Conservation (phyloP, 2,888 invertebrate species). For the Autographa gamma region DNA sequence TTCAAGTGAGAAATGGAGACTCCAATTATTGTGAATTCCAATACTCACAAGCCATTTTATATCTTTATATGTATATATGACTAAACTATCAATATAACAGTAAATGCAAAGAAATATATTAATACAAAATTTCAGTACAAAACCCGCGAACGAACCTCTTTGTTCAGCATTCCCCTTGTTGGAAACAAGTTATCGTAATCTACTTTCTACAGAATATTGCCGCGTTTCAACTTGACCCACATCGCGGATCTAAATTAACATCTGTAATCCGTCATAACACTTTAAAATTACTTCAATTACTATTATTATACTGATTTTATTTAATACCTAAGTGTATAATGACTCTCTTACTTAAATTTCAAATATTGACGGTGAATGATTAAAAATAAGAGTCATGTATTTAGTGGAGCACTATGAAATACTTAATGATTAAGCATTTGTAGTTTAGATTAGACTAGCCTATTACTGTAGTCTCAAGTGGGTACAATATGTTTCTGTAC, state of each 20-base stretch:
- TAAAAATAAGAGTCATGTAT: too few relatives aligned
- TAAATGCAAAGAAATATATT: too few relatives aligned
- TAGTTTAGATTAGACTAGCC: too few relatives aligned
- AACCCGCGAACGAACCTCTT: constrained; percentile 7
- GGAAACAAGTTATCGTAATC: constrained; percentile 57
- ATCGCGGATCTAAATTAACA: constrained; percentile 54
- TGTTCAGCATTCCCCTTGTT: constrained; percentile 37
- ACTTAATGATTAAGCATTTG: too few relatives aligned
- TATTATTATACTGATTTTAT: constrained; percentile 35
- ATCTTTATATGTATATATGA: too few relatives aligned
- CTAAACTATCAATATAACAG: too few relatives aligned
- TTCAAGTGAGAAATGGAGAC: too few relatives aligned
- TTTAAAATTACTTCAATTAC: constrained; percentile 38
- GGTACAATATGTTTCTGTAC: too few relatives aligned
- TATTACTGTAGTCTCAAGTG: too few relatives aligned
- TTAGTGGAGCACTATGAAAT: too few relatives aligned
- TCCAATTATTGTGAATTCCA: too few relatives aligned
- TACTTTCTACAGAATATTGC: constrained; percentile 60
- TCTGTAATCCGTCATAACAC: constrained; percentile 52
- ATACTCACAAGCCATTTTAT: too few relatives aligned
- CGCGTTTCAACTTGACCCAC: constrained; percentile 60
- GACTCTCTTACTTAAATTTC: constrained; percentile 9
- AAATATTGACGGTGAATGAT: not conserved
- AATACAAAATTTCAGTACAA: constrained; percentile 17
- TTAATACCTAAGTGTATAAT: constrained; percentile 39